These are phyloP conservation scores for Tetrax tetrax DNA, from an alignment of 2,113 vertebrate species.

Conservation along the genomic window DNA sequence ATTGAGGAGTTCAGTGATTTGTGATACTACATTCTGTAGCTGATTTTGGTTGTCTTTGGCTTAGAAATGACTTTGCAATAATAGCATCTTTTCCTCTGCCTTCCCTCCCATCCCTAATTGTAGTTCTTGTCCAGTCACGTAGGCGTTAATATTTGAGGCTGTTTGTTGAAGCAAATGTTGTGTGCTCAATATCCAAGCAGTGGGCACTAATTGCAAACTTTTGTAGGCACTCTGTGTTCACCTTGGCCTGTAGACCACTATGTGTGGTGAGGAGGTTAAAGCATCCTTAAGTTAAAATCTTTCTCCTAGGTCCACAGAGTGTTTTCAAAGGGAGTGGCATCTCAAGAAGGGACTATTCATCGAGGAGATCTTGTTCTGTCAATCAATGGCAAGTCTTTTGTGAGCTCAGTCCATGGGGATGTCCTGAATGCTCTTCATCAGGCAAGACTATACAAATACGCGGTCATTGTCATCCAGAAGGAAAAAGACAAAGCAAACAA, in stretches of 20 bases:
- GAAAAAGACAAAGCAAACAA: conserved; percentile 56
- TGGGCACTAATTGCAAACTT: background rate
- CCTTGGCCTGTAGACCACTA: background rate
- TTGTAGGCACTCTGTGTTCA: background rate
- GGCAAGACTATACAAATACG: conserved; percentile 79
- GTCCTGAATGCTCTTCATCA: conserved; percentile 87
- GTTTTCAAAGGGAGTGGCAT: conserved; percentile 87
- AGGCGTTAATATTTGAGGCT: background rate
- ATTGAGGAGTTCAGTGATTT: background rate
- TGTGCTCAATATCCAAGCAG: background rate
- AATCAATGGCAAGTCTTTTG: conserved; percentile 83
- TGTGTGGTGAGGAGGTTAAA: background rate
- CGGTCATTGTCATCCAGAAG: conserved; percentile 84
- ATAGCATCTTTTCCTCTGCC: background rate
- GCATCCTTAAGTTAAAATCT: background rate
- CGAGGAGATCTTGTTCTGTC: conserved; percentile 87
- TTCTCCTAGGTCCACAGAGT: conserved; percentile 88
- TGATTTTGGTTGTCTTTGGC: background rate
- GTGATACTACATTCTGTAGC: background rate
- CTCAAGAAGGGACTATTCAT: conserved; percentile 86
- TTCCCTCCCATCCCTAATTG: background rate
- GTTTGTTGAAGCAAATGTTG: background rate
- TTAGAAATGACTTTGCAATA: background rate
- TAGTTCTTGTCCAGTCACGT: background rate
- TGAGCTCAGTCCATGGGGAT: conserved; percentile 83